Base-by-base conservation (phyloP, 1,140 invertebrate species). In the Prorops nasuta region DNA sequence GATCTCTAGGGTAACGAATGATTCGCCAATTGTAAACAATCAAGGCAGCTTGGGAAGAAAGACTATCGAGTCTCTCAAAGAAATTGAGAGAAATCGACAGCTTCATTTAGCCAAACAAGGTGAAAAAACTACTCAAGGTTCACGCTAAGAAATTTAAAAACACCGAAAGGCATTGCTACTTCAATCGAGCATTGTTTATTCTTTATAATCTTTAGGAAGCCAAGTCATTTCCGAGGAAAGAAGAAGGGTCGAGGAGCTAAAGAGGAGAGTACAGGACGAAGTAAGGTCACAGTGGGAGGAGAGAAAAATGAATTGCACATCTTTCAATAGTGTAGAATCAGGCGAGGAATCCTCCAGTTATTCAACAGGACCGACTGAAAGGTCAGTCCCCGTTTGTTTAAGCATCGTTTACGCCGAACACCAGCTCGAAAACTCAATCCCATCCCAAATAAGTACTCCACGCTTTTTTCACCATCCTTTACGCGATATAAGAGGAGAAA, bases 141-240 rank as follows among this genome's bases (percentile, higher is more conserved):
- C n/a, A n/a, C n/a, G n/a, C 9, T 9, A 18, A 9, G 36, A 19
- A 12, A 16, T n/a, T n/a, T n/a, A n/a, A n/a, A n/a, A n/a, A n/a
- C n/a, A n/a, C n/a, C n/a, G n/a, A n/a, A n/a, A 41, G 16, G 39
- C 4, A 3, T 43, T 39, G n/a, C n/a, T n/a, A n/a, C n/a, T n/a
- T n/a, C n/a, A n/a, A n/a, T n/a, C n/a, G n/a, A n/a, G n/a, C n/a
- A n/a, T n/a, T n/a, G n/a, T n/a, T n/a, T n/a, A n/a, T n/a, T n/a
- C n/a, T n/a, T n/a, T 42, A 17, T 42, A 12, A 19, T 12, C 12
- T 40, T 53, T 62, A 92, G 90, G 90, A 44, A 89, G 87, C 61
- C 86, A 91, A 81, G 90, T 96, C 34, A 93, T 96, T 63, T 91
- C 94, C 65, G 88, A 94, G 66, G 92, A 95, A 74, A 80, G 91